Evolutionary conservation across 92 coral and sea anemone genomes (phyloP), one percentile per base, ranked within the genome.

Genomic region (Desmophyllum pertusum): DNA sequence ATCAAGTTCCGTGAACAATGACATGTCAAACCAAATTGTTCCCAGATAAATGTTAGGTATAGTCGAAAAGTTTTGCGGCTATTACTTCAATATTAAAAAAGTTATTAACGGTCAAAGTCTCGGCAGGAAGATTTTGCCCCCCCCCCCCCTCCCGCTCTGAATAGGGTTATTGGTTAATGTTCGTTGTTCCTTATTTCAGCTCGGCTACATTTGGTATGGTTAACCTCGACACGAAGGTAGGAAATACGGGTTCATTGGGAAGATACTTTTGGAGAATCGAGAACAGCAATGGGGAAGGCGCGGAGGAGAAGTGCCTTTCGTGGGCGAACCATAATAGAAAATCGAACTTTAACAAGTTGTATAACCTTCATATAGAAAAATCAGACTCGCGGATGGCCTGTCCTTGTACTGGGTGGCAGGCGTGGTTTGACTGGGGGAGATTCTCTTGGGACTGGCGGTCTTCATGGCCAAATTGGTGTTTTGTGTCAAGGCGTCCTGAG

Each of bases 321-420:
- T 81, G 86, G 86, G 88, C 74, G 64, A 1, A 27, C 3, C 23
- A 36, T 52, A 85, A 89, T n/a, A n/a, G n/a, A n/a, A n/a, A n/a
- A 23, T 1, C 36, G 5, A 10, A 30, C 69, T 43, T 41, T 53
- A 42, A 31, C 36, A 30, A 10, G 5, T 27, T 9, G 57, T 25
- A 70, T 31, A 5, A 31, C 30, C 4, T 1, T 1, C 2, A n/a
- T n/a, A n/a, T 21, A 4, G 14, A 42, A 1, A 11, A 17, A 23
- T 10, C 3, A 19, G 79, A 37, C 35, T 1, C 10, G 25, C n/a
- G 19, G 40, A 43, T 65, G 53, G 85, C 91, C 0, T 90, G 93
- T 73, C 93, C 93, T 11, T 90, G 93, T 36, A 11, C 81, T 5
- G 35, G 21, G 4, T 77, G 69, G 75, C 93, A 90, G 66, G 91